Evolutionary conservation across 2,888 invertebrate species (phyloP).

Genomic region (Eilema griseolum): DNA sequence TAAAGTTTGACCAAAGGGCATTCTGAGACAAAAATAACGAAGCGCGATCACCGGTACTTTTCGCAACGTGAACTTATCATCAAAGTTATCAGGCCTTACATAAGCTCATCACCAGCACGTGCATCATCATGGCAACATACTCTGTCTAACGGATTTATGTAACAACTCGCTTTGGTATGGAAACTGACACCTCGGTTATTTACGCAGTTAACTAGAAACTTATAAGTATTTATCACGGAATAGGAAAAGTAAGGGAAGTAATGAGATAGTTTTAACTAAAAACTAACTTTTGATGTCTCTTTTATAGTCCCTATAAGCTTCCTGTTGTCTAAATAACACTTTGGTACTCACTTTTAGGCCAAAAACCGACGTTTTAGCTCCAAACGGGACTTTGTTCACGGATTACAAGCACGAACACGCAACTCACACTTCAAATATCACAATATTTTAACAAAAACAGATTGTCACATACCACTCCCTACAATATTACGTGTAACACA

Average conservation of each 20-base stretch:
- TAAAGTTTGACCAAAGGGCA: conserved; percentile 64
- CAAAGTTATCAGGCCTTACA: conserved; percentile 74
- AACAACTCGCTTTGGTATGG: conserved; percentile 30
- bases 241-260: conserved; percentile 56
- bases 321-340: conserved; percentile 32
- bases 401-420: conserved; percentile 81
- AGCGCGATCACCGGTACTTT: conserved; percentile 50
- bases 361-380: conserved; percentile 72
- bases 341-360: conserved; percentile 75
- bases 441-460: conserved; percentile 73
- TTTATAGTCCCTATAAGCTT: conserved; percentile 30
- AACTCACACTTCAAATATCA: conserved; percentile 79
- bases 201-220: conserved; percentile 66
- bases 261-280: conserved; percentile 38
- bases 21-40: conserved; percentile 60
- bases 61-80: conserved; percentile 53
- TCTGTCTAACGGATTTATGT: conserved; percentile 38
- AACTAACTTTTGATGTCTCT: conserved; percentile 35
- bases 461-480: conserved; percentile 77
- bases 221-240: conserved; percentile 52
- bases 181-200: conserved; percentile 43
- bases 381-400: conserved; percentile 80
- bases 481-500: conserved; percentile 74
- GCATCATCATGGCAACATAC: conserved; percentile 54
- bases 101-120: conserved; percentile 69